phyloP scores from a whole-genome alignment of 1,140 invertebrate species.

The Cotesia typhae region DNA sequence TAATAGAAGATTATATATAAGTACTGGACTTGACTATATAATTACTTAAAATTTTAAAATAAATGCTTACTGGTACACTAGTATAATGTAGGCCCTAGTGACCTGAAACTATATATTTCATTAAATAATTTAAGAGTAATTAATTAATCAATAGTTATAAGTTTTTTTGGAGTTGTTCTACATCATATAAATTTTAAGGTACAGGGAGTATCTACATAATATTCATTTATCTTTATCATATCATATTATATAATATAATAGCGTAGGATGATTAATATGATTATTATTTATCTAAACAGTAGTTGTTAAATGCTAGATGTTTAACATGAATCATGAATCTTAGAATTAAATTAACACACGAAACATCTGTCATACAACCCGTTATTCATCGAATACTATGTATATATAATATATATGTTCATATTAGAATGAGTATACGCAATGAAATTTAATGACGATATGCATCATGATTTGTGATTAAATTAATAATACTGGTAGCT shows the following conservation, averaged over 20 bases:
- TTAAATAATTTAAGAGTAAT: conserved; percentile 20
- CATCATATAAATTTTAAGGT: conserved; percentile 60
- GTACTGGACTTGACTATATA: conserved; percentile 21
- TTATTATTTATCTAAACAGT: conserved; percentile 26
- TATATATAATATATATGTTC: conserved; percentile 4
- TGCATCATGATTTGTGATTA: conserved; percentile 60
- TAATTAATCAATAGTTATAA: conserved; percentile 20
- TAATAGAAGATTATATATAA: neutral
- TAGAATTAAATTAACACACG: conserved; percentile 50
- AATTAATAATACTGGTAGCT: conserved; percentile 63
- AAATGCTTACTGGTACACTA: conserved; percentile 13
- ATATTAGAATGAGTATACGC: conserved; percentile 14
- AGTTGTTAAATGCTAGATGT: conserved; percentile 34
- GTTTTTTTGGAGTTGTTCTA: conserved; percentile 45
- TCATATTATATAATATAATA: conserved; percentile 42
- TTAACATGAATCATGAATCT: conserved; percentile 49
- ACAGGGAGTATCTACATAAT: conserved; percentile 61
- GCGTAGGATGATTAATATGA: conserved; percentile 34
- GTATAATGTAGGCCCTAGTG: conserved; percentile 10
- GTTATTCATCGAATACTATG: conserved; percentile 8
- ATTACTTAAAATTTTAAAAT: conserved; percentile 6
- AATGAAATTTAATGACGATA: conserved; percentile 55
- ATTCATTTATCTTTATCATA: conserved; percentile 44
- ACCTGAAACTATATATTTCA: conserved; percentile 11
- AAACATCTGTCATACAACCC: conserved; percentile 36